Conservation (phyloP, 2,888 invertebrate genomes). For the Mythimna vitellina region DNA sequence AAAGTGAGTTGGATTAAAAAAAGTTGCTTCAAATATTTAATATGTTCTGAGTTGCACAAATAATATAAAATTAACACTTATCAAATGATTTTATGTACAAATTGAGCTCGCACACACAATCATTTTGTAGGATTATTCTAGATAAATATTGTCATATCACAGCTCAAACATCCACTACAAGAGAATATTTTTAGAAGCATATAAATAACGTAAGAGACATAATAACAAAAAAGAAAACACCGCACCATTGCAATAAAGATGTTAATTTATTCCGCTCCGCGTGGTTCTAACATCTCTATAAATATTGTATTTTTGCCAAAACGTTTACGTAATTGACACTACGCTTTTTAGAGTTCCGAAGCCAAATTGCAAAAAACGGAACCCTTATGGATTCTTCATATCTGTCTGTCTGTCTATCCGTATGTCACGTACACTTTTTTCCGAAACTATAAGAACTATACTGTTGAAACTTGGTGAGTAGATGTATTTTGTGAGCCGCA, state of each 20-base stretch:
- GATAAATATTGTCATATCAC: conserved; percentile 30
- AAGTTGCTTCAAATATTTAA: too few relatives aligned
- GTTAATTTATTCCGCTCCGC: conserved; percentile 19
- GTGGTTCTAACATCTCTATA: conserved; percentile 26
- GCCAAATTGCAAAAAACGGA: too few relatives aligned
- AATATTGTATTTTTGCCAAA: conserved; percentile 8
- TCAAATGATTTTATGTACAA: conserved; percentile 1
- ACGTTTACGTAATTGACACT: conserved; percentile 5
- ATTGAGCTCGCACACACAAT: conserved; percentile 3
- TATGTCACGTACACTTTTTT: too few relatives aligned
- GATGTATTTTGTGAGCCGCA: too few relatives aligned
- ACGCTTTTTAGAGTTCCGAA: too few relatives aligned
- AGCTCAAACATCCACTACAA: conserved; percentile 22
- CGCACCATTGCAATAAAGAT: conserved; percentile 30
- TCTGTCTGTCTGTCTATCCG: too few relatives aligned
- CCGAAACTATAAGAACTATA: too few relatives aligned
- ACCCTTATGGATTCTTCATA: too few relatives aligned
- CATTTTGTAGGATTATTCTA: conserved; percentile 1
- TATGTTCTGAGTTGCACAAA: neutral
- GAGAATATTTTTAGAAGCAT: conserved; percentile 12
- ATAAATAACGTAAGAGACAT: conserved; percentile 20
- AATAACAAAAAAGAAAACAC: conserved; percentile 15
- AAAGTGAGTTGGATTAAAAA: too few relatives aligned
- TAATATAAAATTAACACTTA: conserved; percentile 9
- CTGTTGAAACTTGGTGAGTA: too few relatives aligned